Conservation (phyloP, 2,888 invertebrate genomes). For the Meliscaeva auricollis region DNA sequence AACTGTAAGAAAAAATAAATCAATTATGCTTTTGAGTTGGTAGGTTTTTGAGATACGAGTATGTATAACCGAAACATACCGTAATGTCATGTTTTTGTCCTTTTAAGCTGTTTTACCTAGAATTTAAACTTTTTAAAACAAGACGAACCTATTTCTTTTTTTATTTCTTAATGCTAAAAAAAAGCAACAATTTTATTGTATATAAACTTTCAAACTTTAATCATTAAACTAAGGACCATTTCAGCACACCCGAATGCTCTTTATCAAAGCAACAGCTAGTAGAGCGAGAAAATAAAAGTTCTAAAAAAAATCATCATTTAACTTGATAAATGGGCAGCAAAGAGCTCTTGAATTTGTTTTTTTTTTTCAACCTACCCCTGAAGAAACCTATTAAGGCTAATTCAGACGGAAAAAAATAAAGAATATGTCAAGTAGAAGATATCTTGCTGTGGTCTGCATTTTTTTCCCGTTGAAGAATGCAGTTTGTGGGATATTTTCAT, state of each 20-base stretch:
- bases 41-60: too few species aligned
- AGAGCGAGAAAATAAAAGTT: slow-evolving; percentile 26
- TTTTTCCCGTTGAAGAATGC: slow-evolving; percentile 58
- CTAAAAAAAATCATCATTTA: slow-evolving; percentile 53
- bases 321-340: slow-evolving; percentile 70
- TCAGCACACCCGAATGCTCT: slow-evolving; percentile 26
- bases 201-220: slow-evolving; percentile 14
- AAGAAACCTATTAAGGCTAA: slow-evolving; percentile 69
- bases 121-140: neutral
- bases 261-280: slow-evolving; percentile 59
- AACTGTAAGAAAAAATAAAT: too few species aligned
- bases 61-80: too few species aligned
- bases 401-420: slow-evolving; percentile 54
- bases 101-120: too few species aligned
- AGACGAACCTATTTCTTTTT: too few species aligned
- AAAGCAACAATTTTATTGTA: slow-evolving; percentile 11
- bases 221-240: slow-evolving; percentile 17
- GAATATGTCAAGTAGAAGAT: slow-evolving; percentile 55
- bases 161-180: neutral
- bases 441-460: slow-evolving; percentile 66
- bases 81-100: too few species aligned
- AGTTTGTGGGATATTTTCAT: slow-evolving; percentile 42
- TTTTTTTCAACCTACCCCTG: neutral
- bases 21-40: too few species aligned
- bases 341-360: slow-evolving; percentile 65